These are phyloP conservation scores for Pteromalus puparum DNA, from an alignment of 1,140 invertebrate genomes.

Conservation along the genomic window DNA sequence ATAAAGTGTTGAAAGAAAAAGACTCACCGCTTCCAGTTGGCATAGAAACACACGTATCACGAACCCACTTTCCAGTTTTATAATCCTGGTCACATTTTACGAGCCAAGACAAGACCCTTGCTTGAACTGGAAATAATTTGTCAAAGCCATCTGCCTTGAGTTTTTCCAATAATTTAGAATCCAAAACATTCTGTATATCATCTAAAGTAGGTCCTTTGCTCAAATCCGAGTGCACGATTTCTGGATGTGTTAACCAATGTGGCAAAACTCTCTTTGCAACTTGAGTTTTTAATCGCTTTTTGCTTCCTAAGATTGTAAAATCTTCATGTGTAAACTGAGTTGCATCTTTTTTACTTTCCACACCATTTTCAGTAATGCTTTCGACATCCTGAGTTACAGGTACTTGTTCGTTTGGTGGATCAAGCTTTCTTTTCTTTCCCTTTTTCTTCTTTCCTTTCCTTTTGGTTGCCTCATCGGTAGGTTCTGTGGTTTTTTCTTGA, in stretches of 20 bases:
- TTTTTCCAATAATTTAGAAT: slow-evolving; percentile 78
- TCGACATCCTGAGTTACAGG: slow-evolving; percentile 49
- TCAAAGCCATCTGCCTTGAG: slow-evolving; percentile 85
- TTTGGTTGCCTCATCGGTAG: slow-evolving; percentile 33
- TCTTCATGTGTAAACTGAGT: slow-evolving; percentile 35
- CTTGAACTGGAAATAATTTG: slow-evolving; percentile 93
- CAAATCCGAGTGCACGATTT: slow-evolving; percentile 84
- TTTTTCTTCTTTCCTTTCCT: slow-evolving; percentile 53
- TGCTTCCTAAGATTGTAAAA: slow-evolving; percentile 67
- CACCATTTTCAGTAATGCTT: background rate
- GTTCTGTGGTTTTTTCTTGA: slow-evolving; percentile 4
- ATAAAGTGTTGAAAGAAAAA: background rate
- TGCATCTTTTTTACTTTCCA: background rate
- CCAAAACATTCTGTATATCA: slow-evolving; percentile 78
- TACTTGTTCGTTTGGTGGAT: background rate
- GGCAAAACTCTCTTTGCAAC: slow-evolving; percentile 86
- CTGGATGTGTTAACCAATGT: slow-evolving; percentile 90
- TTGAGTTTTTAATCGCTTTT: slow-evolving; percentile 60
- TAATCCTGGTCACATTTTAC: slow-evolving; percentile 79
- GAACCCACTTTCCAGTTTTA: slow-evolving; percentile 79
- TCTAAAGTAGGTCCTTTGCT: slow-evolving; percentile 78
- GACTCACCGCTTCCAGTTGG: slow-evolving; percentile 93
- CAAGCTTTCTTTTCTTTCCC: slow-evolving; percentile 17
- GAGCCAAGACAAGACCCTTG: slow-evolving; percentile 88
- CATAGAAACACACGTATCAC: slow-evolving; percentile 97